Conservation (phyloP, 1,140 invertebrate species). For the Lutraria rhynchaena region DNA sequence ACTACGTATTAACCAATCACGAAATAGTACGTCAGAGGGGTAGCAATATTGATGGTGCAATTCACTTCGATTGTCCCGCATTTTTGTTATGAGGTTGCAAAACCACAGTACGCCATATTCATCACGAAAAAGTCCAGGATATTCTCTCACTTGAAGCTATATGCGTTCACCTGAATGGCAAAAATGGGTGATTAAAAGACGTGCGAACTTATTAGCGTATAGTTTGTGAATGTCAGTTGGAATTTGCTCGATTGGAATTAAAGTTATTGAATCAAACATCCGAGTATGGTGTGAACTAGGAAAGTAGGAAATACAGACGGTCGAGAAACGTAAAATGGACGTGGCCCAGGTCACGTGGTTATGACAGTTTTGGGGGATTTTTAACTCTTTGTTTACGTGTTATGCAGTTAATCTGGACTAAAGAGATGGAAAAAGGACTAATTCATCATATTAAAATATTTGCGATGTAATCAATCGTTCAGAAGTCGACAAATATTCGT, state of each 20-base stretch:
- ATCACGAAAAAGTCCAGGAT: not conserved
- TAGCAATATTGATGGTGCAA: constrained; percentile 47
- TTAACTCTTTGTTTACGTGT: not conserved
- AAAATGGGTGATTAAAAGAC: constrained; percentile 13
- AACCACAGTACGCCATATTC: constrained; percentile 66
- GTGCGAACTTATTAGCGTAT: not conserved
- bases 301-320: constrained; percentile 15
- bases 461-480: not conserved
- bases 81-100: constrained; percentile 68
- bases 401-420: no score
- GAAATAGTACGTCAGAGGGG: constrained; percentile 61
- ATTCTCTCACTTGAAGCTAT: not conserved
- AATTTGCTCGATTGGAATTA: not conserved
- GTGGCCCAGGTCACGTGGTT: constrained; percentile 70
- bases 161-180: not conserved
- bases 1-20: constrained; percentile 54
- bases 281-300: constrained; percentile 15
- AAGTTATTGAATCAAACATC: constrained; percentile 9
- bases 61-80: constrained; percentile 63
- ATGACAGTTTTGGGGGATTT: constrained; percentile 18
- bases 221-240: not conserved
- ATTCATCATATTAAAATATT: not conserved
- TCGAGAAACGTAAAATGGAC: constrained; percentile 65
- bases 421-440: no score
- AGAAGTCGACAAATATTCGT: not conserved